Conservation (phyloP, 2,113 vertebrate genomes). For the Campylomormyrus tamandua region DNA sequence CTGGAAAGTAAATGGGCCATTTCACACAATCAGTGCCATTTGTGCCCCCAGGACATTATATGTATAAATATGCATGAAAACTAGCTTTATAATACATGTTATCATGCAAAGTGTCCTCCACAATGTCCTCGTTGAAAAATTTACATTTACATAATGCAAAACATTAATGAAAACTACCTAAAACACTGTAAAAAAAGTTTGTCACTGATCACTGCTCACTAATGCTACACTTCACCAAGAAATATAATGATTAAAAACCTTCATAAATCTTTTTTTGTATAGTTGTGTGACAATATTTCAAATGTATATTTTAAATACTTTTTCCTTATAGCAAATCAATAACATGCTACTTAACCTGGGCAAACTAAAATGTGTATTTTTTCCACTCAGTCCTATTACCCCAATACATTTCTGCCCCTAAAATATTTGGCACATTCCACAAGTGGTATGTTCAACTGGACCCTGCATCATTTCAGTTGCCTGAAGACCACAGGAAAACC, state of each 20-base stretch:
- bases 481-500: background rate
- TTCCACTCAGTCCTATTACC: background rate
- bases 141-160: background rate
- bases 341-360: background rate
- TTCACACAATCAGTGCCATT: background rate
- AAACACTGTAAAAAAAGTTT: background rate
- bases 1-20: background rate
- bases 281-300: background rate
- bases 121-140: background rate
- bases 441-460: background rate
- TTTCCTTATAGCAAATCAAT: background rate
- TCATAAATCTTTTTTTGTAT: background rate
- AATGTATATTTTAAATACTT: background rate
- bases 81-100: too few species aligned
- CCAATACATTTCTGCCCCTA: background rate
- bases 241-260: background rate
- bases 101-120: background rate
- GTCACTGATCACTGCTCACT: background rate
- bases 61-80: background rate
- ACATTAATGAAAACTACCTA: background rate
- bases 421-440: background rate
- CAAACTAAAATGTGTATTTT: too few species aligned
- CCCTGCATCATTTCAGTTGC: background rate
- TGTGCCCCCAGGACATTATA: background rate
- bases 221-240: background rate